phyloP scores from a whole-genome alignment of 2,797 vertebrate genomes.

The Melanotaenia parkinsoni region DNA sequence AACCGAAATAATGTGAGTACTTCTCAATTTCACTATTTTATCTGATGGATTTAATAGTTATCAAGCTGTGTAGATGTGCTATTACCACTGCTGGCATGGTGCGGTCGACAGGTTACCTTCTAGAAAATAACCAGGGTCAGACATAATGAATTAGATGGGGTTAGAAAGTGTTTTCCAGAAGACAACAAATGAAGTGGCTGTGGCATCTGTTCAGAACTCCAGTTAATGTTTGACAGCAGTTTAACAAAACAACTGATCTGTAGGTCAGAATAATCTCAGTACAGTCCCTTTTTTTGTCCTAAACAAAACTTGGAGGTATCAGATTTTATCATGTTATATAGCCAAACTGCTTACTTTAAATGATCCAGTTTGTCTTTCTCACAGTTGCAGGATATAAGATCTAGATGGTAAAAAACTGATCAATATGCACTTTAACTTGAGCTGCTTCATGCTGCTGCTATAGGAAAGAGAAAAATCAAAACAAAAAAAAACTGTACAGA shows the following conservation, averaged over 20 bases:
- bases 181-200: neutral
- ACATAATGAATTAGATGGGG: neutral
- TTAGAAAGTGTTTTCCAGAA: neutral
- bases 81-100: no score
- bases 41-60: neutral
- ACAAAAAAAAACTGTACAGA: neutral
- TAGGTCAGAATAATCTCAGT: neutral
- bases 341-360: neutral
- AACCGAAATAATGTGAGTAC: slow-evolving; percentile 95
- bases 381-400: neutral
- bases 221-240: neutral
- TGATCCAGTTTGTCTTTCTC: neutral
- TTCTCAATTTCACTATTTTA: neutral
- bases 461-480: neutral
- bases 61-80: neutral
- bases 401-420: neutral
- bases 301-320: neutral
- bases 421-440: neutral
- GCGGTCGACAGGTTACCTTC: neutral
- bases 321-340: neutral
- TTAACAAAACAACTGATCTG: slow-evolving; percentile 1
- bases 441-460: neutral
- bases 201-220: neutral
- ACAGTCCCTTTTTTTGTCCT: neutral
- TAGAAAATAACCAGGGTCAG: neutral